Base-by-base conservation (phyloP, 2,113 vertebrate species). In the Antigone vipio region DNA sequence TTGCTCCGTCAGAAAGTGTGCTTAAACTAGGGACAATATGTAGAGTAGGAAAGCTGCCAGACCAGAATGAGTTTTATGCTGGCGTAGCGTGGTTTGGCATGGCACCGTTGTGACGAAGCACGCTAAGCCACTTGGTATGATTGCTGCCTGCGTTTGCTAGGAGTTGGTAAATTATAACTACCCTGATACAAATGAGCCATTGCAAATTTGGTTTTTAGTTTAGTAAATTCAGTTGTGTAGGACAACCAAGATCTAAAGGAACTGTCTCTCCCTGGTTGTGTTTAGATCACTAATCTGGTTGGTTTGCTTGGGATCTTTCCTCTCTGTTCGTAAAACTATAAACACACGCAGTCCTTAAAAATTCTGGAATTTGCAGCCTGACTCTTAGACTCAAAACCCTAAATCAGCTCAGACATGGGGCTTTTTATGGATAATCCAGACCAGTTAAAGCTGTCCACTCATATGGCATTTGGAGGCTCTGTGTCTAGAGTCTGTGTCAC, bases 91-190 rank as follows among this genome's bases (percentile, higher is more conserved):
- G 27, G 21, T 58, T 94, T 83, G 63, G 20, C 18, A 3, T 20
- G 44, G 55, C n/a, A 2, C 15, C 26, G 4, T 9, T 47, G 16
- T 26, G 24, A 11, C 5, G 30, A 56, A 32, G 44, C 38, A 23
- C 0, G 0, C n/a, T 15, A 18, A 80, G 45, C 27, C 6, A 2
- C 42, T 80, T 5, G 15, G 15, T 74, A 0, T 12, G 30, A 38
- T 18, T 56, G 44, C 64, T 80, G 27, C 34, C 71, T 55, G 42
- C 9, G 0, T 35, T 45, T 3, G 1, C 14, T 60, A 45, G 49
- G 35, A 44, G 23, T 2, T 60, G 38, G n/a, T 71, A 49, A 67
- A 49, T 76, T 40, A 44, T 63, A 68, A 22, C 35, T 40, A 34
- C 15, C 11, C 26, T 44, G 21, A 56, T 35, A 55, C 38, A 38